Evolutionary conservation across 2,113 vertebrate genomes (phyloP), one percentile per base, ranked within the genome.

Genomic region (Megaceryle maxima): DNA sequence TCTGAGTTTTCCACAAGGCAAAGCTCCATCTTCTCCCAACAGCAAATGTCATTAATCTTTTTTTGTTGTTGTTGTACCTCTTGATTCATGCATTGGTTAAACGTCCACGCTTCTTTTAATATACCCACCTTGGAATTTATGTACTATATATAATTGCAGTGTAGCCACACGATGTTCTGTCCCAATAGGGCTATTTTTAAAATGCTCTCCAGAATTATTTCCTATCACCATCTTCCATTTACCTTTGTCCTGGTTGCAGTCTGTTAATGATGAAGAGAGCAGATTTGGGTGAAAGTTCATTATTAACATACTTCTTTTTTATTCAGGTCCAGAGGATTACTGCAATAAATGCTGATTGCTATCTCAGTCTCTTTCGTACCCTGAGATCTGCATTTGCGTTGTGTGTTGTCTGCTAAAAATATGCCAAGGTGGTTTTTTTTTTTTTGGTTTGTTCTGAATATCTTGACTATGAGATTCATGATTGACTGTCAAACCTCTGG

Each of bases 291-390:
- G 88, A 91, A 92, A 90, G 87, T 87, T 93, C 74, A 33, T 53
- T 29, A 33, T 87, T 94, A 90, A 79, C 77, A 78, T 90, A 75
- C 91, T 92, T 92, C 69, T 81, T 56, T 88, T 83, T 86, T 92
- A 62, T 91, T 81, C 68, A 87, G 46, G 53, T 92, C 74, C 56
- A 55, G 64, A 35, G 48, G 11, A 70, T 63, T 92, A 57, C 80
- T 84, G 69, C 73, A 68, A 15, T 85, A 94, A 95, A 78, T 46
- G 53, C 77, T 85, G 66, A 80, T 69, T 92, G 21, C 29, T 75
- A 1, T 55, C 28, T 78, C 51, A 39, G 51, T 46, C 31, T 90
- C 16, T 55, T 74, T 81, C 75, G 51, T 50, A 39, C 6, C 5
- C 41, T 7, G 31, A 25, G 26, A 63, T 74, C 70, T 83, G 48